phyloP scores from a whole-genome alignment of 2,888 invertebrate species.

The Polyploca ridens region DNA sequence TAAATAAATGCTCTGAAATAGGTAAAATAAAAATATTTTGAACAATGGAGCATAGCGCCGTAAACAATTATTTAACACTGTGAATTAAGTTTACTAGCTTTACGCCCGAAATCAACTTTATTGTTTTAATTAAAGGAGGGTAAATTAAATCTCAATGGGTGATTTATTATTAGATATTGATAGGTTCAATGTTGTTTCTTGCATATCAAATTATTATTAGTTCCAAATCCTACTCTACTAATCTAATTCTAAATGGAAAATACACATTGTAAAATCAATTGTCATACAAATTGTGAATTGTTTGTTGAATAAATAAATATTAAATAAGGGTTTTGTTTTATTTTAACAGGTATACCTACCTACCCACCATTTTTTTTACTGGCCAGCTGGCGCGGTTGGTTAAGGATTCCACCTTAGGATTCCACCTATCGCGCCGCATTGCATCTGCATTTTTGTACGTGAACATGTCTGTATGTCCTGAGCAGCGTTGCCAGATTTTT shows the following conservation, averaged over 20 bases:
- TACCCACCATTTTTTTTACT: no score
- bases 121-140: not conserved
- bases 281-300: constrained; percentile 36
- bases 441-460: no score
- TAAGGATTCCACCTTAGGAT: no score
- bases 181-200: not conserved
- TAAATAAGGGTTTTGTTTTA: not conserved
- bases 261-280: constrained; percentile 23
- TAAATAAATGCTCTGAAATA: not conserved
- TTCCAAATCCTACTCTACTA: no score
- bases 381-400: no score
- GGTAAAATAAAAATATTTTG: no score
- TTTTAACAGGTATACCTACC: not conserved
- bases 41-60: no score
- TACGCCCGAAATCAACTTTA: not conserved
- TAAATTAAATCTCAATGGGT: not conserved
- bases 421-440: no score
- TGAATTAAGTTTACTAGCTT: not conserved
- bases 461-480: no score
- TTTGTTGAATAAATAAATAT: constrained; percentile 37
- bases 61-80: no score
- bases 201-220: not conserved
- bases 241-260: no score
- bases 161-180: not conserved
- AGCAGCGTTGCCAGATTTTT: no score